Conservation (phyloP, 2,888 invertebrate genomes). For the Eilema sororculum region DNA sequence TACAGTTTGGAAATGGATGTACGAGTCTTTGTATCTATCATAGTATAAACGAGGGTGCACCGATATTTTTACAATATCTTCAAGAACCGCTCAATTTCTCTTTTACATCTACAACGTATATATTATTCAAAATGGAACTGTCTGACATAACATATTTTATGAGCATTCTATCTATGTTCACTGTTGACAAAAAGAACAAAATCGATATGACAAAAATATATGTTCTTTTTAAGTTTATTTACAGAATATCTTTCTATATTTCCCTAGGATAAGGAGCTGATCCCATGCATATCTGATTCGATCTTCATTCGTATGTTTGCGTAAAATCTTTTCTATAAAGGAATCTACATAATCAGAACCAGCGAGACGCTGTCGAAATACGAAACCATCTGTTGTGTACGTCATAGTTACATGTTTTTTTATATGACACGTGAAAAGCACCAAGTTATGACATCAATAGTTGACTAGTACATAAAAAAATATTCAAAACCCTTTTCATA, state of each 20-base stretch:
- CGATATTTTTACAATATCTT: slow-evolving; percentile 35
- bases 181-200: slow-evolving; percentile 47
- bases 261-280: slow-evolving; percentile 75
- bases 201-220: slow-evolving; percentile 52
- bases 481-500: slow-evolving; percentile 28
- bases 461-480: slow-evolving; percentile 28
- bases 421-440: slow-evolving; percentile 38
- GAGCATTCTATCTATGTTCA: slow-evolving; percentile 37
- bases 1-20: slow-evolving; percentile 35
- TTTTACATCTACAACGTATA: slow-evolving; percentile 30
- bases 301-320: slow-evolving; percentile 81
- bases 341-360: slow-evolving; percentile 82
- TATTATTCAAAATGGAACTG: slow-evolving; percentile 43
- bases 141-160: slow-evolving; percentile 39
- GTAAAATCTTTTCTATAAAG: slow-evolving; percentile 76
- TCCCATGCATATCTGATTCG: slow-evolving; percentile 83
- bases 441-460: slow-evolving; percentile 33
- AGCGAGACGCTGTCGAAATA: slow-evolving; percentile 76
- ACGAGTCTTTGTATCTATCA: slow-evolving; percentile 27
- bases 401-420: slow-evolving; percentile 49
- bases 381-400: slow-evolving; percentile 64
- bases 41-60: slow-evolving; percentile 22
- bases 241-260: slow-evolving; percentile 72
- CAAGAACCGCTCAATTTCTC: slow-evolving; percentile 34
- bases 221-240: slow-evolving; percentile 69